These are phyloP conservation scores for Lagocephalus sceleratus DNA, from an alignment of 2,797 vertebrate genomes.

Conservation along the genomic window DNA sequence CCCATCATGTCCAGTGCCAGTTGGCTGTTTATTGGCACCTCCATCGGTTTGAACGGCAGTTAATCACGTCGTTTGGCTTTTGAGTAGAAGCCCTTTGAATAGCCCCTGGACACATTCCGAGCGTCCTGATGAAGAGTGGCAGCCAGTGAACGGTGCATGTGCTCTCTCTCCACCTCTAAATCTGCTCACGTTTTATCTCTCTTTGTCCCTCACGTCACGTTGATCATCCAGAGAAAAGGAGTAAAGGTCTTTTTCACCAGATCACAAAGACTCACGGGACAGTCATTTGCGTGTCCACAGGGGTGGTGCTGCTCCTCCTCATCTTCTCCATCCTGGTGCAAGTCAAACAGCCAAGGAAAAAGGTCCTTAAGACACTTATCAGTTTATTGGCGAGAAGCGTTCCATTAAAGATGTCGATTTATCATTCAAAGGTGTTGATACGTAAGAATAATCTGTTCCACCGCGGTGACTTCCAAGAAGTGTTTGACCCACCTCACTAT, in stretches of 20 bases:
- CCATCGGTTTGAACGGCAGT: slow-evolving; percentile 9
- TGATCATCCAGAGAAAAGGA: slow-evolving; percentile 83
- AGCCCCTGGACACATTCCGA: slow-evolving; percentile 19
- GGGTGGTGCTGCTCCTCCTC: slow-evolving; percentile 89
- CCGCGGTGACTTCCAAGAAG: slow-evolving; percentile 84
- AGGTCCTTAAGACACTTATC: slow-evolving; percentile 67
- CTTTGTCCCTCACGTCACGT: slow-evolving; percentile 14
- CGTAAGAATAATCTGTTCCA: slow-evolving; percentile 75
- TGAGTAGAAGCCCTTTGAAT: slow-evolving; percentile 16
- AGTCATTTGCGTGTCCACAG: slow-evolving; percentile 87
- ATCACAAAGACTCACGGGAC: slow-evolving; percentile 90
- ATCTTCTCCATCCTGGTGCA: slow-evolving; percentile 91
- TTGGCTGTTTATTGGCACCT: slow-evolving; percentile 16
- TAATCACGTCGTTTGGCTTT: slow-evolving; percentile 18
- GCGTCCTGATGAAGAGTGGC: slow-evolving; percentile 5
- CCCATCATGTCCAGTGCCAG: slow-evolving; percentile 18
- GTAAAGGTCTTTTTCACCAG: slow-evolving; percentile 82
- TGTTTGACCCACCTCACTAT: slow-evolving; percentile 91
- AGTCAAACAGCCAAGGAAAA: slow-evolving; percentile 93
- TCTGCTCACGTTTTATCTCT: slow-evolving; percentile 4
- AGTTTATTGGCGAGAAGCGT: not conserved
- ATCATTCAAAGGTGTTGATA: slow-evolving; percentile 62
- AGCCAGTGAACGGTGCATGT: slow-evolving; percentile 17
- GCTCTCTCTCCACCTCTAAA: slow-evolving; percentile 5
- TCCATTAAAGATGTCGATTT: slow-evolving; percentile 2